A percentile compares a stretch with the other conserved stretches of the same genome.
Evolutionary conservation across 2,113 vertebrate genomes (phyloP).

Genomic region (Chrysemys picta): DNA sequence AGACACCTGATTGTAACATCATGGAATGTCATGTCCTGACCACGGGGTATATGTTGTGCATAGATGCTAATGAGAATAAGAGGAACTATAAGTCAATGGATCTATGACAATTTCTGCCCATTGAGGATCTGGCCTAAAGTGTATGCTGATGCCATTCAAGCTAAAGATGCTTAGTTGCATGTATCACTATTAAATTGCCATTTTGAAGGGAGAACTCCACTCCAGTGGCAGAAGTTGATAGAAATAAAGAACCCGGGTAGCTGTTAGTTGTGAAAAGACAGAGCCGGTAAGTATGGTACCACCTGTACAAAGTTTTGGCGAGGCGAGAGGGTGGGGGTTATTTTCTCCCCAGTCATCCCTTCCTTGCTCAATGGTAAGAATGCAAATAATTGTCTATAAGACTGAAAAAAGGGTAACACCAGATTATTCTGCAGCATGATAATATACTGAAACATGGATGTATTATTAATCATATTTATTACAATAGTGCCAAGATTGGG

Average conservation of each 20-base stretch:
- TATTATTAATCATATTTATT: not conserved
- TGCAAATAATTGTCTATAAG: fast-evolving
- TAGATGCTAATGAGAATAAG: not conserved
- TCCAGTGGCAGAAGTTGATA: not conserved
- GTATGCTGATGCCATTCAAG: not conserved
- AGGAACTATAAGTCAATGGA: not conserved
- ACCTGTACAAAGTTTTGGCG: not conserved
- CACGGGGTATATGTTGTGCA: not conserved
- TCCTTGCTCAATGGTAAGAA: not conserved
- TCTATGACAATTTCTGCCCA: not conserved
- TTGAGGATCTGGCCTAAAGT: not conserved
- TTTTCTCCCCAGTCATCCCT: not conserved
- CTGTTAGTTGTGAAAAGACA: not conserved
- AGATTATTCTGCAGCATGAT: not conserved
- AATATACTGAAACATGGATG: not conserved
- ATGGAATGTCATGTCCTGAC: not conserved
- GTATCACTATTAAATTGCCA: not conserved
- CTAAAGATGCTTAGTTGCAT: not conserved
- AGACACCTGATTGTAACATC: not conserved
- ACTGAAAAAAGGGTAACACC: not conserved
- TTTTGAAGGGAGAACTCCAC: not conserved
- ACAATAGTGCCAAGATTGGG: too few species aligned
- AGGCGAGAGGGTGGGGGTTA: fast-evolving
- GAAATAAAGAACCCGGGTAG: not conserved
- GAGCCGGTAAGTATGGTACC: not conserved